phyloP scores from a whole-genome alignment of 2,888 invertebrate species.

The Drosophila aldrichi region DNA sequence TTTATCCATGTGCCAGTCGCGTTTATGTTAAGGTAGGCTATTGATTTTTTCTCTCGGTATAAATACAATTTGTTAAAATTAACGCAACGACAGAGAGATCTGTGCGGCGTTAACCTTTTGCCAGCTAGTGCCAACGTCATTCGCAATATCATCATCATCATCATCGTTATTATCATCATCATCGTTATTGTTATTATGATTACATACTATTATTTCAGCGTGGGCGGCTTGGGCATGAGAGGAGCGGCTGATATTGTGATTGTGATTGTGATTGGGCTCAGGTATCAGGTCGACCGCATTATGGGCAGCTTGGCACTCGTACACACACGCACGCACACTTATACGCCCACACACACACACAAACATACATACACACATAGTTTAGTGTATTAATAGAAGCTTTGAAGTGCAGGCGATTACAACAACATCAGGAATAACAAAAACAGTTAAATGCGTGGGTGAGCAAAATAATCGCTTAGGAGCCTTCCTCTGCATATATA shows the following conservation, averaged over 20 bases:
- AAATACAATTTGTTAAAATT: constrained; percentile 37
- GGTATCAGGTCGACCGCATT: constrained; percentile 52
- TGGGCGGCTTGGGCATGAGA: constrained; percentile 43
- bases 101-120: constrained; percentile 22
- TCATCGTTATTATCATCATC: constrained; percentile 23
- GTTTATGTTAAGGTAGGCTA: constrained; percentile 53
- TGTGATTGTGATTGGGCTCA: constrained; percentile 53
- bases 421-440: constrained; percentile 35
- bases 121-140: constrained; percentile 43
- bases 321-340: constrained; percentile 12
- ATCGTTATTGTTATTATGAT: constrained; percentile 47
- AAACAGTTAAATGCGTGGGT: constrained; percentile 57
- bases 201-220: constrained; percentile 62
- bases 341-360: background rate
- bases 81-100: constrained; percentile 35
- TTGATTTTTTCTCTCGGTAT: constrained; percentile 58
- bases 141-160: constrained; percentile 38
- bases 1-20: constrained; percentile 58
- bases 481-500: constrained; percentile 24
- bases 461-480: constrained; percentile 53
- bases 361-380: constrained; percentile 3
- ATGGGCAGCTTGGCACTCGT: constrained; percentile 34
- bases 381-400: constrained; percentile 64
- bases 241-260: constrained; percentile 49
- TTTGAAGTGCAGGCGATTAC: constrained; percentile 65